Evolutionary conservation across 30 jellyfish, hydroid and myxozoan genomes (phyloP).

Genomic region (Aurelia sp.): DNA sequence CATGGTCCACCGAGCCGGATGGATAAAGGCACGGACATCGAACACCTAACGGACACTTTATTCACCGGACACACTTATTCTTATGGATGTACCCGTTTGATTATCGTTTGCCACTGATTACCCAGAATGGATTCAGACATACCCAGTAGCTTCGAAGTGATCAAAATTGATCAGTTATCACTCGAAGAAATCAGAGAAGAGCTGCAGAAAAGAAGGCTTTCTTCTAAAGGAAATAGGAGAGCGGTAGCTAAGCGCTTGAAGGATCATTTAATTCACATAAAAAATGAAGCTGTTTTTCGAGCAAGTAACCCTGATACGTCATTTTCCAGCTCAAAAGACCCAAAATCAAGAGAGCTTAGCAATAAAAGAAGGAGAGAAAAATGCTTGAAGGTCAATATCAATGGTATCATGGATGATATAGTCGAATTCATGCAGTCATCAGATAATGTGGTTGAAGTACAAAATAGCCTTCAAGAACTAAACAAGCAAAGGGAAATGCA

Average conservation of each 20-base stretch:
- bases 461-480: too few species aligned
- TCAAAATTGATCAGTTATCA: not conserved
- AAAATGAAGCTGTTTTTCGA: not conserved
- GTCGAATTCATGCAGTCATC: too few species aligned
- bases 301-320: not conserved
- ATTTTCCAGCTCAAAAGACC: not conserved
- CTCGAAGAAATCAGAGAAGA: not conserved
- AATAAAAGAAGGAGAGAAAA: not conserved
- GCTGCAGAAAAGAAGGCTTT: not conserved
- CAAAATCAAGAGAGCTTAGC: not conserved
- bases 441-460: too few species aligned
- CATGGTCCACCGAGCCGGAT: not conserved
- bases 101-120: not conserved
- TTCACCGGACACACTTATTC: too few species aligned
- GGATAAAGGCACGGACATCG: not conserved
- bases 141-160: not conserved
- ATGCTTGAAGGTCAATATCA: not conserved
- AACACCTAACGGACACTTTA: not conserved
- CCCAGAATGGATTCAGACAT: not conserved
- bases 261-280: not conserved
- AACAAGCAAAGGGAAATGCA: too few species aligned
- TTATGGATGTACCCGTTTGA: slow-evolving; percentile 13
- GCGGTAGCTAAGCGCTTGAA: not conserved
- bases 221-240: too few species aligned
- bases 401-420: not conserved